A percentile compares a stretch with the other conserved stretches of the same genome.
Conservation (phyloP, 30 jellyfish, hydroid and myxozoan genomes). For the Turritopsis dohrnii region DNA sequence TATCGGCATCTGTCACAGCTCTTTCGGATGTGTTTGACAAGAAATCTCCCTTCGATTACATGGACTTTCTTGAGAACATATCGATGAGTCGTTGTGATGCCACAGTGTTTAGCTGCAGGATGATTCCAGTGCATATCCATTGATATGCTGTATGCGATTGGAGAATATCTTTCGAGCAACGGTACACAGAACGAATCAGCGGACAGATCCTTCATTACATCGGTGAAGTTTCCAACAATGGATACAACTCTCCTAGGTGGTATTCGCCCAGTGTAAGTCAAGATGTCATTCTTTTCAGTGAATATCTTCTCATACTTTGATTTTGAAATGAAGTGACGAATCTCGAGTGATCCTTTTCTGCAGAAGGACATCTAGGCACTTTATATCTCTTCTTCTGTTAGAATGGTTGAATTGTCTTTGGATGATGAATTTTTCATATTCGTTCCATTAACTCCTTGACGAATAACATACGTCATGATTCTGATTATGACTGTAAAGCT, state of each 20-base stretch:
- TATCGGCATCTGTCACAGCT: slow-evolving; percentile 15
- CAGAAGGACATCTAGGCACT: slow-evolving; percentile 7
- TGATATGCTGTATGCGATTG: not conserved
- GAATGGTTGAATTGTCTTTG: not conserved
- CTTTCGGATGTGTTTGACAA: not conserved
- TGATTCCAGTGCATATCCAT: not conserved
- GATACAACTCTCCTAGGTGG: not conserved
- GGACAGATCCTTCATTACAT: slow-evolving; percentile 6
- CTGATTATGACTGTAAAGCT: not conserved
- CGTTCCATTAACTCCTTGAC: not conserved
- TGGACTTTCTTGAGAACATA: not conserved
- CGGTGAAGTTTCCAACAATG: not conserved
- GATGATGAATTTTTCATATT: not conserved
- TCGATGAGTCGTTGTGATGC: slow-evolving; percentile 17
- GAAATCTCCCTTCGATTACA: slow-evolving; percentile 10
- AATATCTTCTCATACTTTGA: not conserved
- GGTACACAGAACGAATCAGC: slow-evolving; percentile 9
- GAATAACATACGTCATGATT: not conserved
- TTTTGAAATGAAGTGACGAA: not conserved
- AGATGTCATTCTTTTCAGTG: not conserved
- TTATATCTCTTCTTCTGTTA: not conserved
- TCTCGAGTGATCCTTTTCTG: slow-evolving; percentile 25
- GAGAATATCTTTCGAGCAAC: not conserved
- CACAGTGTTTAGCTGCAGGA: not conserved
- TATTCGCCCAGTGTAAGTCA: slow-evolving; percentile 18